These are phyloP conservation scores for Hyperoodon ampullatus DNA, from an alignment of 2,113 vertebrate genomes.

Conservation along the genomic window DNA sequence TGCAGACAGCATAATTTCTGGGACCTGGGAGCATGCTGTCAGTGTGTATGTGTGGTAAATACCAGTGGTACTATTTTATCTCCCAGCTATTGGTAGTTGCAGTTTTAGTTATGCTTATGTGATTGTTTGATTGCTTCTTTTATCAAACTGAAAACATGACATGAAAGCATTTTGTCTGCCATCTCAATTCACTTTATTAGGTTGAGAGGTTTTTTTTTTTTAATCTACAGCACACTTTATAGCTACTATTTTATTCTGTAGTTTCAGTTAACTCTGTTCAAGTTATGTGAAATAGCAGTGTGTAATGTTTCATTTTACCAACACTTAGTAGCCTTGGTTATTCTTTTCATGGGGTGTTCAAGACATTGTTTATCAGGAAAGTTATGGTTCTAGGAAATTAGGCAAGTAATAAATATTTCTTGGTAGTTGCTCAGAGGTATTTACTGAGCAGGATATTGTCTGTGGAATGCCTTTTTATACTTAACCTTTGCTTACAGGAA, in stretches of 20 bases:
- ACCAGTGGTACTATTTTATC: not conserved
- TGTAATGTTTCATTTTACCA: constrained; percentile 59
- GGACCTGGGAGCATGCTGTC: not conserved
- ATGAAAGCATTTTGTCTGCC: constrained; percentile 76
- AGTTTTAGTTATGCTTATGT: constrained; percentile 47
- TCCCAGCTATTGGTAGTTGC: not conserved
- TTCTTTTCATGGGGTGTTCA: constrained; percentile 27
- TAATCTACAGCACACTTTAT: not conserved
- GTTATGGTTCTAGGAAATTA: constrained; percentile 39
- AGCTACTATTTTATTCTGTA: not conserved
- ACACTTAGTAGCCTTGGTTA: not conserved
- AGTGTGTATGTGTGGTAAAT: not conserved
- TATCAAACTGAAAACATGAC: constrained; percentile 49
- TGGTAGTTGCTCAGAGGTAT: constrained; percentile 27
- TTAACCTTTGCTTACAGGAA: not conserved
- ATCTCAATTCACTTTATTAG: constrained; percentile 71
- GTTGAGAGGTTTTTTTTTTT: not conserved
- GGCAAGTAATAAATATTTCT: constrained; percentile 53
- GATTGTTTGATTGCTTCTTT: not conserved
- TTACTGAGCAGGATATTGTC: not conserved
- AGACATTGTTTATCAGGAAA: constrained; percentile 38
- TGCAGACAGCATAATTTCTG: not conserved
- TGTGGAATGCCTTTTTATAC: constrained; percentile 36
- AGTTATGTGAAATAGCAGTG: constrained; percentile 48
- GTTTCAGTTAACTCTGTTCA: constrained; percentile 43